Conservation (phyloP, 1,140 invertebrate species). For the Pseudomyrmex dendroicus region DNA sequence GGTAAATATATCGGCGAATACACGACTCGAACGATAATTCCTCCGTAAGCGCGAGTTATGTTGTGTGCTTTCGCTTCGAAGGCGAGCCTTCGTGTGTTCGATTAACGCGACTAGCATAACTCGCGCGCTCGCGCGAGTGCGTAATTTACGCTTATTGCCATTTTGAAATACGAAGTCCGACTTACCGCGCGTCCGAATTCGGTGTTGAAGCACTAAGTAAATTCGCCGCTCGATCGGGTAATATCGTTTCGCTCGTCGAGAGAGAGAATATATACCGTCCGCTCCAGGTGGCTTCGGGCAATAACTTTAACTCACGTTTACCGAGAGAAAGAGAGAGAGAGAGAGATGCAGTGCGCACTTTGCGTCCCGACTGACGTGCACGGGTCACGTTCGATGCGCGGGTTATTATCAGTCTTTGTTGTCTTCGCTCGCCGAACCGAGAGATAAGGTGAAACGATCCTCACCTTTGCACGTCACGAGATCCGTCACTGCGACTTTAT, state of each 20-base stretch:
- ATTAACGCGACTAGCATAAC: conserved; percentile 54
- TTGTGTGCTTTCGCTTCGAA: not conserved
- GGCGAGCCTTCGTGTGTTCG: conserved; percentile 29
- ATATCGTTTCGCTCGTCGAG: not conserved
- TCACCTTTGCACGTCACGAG: not conserved
- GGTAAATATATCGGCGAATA: not conserved
- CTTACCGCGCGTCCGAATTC: conserved; percentile 41
- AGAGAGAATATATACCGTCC: conserved; percentile 4
- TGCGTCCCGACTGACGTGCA: conserved; percentile 37
- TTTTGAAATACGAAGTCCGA: conserved; percentile 50
- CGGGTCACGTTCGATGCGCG: not conserved
- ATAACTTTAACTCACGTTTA: conserved; percentile 47
- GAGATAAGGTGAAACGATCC: not conserved
- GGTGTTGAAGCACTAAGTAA: conserved; percentile 45
- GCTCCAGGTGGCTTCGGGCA: conserved; percentile 20
- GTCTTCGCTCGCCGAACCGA: not conserved
- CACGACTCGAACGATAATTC: not conserved
- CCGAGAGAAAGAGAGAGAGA: not conserved
- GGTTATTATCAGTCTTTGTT: not conserved
- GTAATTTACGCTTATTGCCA: conserved; percentile 54
- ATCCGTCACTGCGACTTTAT: not conserved
- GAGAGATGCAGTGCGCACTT: conserved; percentile 9
- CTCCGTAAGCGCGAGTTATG: conserved; percentile 6
- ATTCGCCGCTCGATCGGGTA: conserved; percentile 18
- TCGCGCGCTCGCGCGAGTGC: conserved; percentile 10